Evolutionary conservation across 2,888 invertebrate genomes (phyloP).

Genomic region (Plagodis pulveraria): DNA sequence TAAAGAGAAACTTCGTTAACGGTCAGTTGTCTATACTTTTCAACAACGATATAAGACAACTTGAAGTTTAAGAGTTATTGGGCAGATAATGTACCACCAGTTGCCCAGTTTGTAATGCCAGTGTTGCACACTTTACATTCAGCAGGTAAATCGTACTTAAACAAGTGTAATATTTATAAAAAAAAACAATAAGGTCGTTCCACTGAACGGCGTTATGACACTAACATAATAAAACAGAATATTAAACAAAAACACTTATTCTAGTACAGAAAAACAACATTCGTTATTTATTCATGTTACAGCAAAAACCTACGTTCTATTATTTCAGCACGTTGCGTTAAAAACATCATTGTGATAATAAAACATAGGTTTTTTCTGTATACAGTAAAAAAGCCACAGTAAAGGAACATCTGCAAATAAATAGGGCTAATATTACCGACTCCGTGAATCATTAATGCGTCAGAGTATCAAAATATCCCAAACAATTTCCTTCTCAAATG

Average conservation of each 20-base stretch:
- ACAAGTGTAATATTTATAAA: conserved; percentile 33
- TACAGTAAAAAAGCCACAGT: conserved; percentile 23
- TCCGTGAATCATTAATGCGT: conserved; percentile 54
- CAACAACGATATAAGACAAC: neutral
- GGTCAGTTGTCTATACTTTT: neutral
- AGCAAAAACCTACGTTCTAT: conserved; percentile 23
- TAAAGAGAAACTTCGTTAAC: no score
- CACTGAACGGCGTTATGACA: conserved; percentile 54
- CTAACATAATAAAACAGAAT: conserved; percentile 41
- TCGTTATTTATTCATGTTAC: conserved; percentile 18
- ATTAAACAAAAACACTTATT: conserved; percentile 28
- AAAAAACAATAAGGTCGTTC: conserved; percentile 45
- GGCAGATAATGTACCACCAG: conserved; percentile 46
- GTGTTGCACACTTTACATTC: conserved; percentile 34
- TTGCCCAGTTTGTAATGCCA: conserved; percentile 45
- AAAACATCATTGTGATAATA: neutral
- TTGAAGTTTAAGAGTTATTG: conserved; percentile 10
- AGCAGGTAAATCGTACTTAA: conserved; percentile 19
- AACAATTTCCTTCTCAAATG: neutral
- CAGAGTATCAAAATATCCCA: conserved; percentile 2
- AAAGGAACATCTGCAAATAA: conserved; percentile 9
- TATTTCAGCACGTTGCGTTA: conserved; percentile 3
- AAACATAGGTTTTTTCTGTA: conserved; percentile 37
- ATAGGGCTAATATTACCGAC: conserved; percentile 42
- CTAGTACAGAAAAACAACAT: conserved; percentile 26